phyloP scores from a whole-genome alignment of 2,888 invertebrate genomes.

The Drosophila basisetae region DNA sequence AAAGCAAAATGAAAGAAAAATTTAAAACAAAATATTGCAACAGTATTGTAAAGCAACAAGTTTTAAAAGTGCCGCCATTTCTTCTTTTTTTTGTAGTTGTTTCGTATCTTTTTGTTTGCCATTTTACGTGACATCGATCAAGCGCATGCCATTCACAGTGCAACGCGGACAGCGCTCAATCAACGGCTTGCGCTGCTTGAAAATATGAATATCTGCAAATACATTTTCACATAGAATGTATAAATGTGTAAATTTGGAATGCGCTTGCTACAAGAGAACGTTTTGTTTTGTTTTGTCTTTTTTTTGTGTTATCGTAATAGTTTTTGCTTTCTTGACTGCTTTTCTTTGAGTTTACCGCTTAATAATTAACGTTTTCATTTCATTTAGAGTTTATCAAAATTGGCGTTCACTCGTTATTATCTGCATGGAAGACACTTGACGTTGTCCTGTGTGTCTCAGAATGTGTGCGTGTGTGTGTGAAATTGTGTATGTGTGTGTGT shows the following conservation, averaged over 20 bases:
- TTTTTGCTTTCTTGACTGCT: slow-evolving; percentile 52
- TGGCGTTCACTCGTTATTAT: slow-evolving; percentile 46
- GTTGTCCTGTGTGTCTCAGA: slow-evolving; percentile 45
- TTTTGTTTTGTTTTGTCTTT: slow-evolving; percentile 39
- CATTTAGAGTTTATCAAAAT: slow-evolving; percentile 48
- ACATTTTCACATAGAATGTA: neutral
- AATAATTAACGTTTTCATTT: slow-evolving; percentile 50
- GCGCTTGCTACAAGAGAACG: slow-evolving; percentile 54
- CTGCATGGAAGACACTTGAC: slow-evolving; percentile 73
- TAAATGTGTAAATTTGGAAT: slow-evolving; percentile 51
- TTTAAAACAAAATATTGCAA: slow-evolving; percentile 64
- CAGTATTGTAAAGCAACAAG: slow-evolving; percentile 64
- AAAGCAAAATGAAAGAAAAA: slow-evolving; percentile 45
- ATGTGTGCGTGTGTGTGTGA: slow-evolving; percentile 20
- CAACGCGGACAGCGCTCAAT: slow-evolving; percentile 20
- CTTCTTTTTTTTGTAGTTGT: neutral
- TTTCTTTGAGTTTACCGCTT: slow-evolving; percentile 66
- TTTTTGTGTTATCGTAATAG: slow-evolving; percentile 35
- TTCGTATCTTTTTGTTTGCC: slow-evolving; percentile 1
- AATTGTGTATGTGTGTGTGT: slow-evolving; percentile 34
- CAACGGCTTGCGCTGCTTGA: slow-evolving; percentile 42
- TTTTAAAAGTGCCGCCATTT: slow-evolving; percentile 39
- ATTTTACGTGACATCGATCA: slow-evolving; percentile 16
- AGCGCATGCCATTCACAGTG: slow-evolving; percentile 33
- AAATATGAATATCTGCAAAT: slow-evolving; percentile 28